Evolutionary conservation across 2,888 invertebrate species (phyloP).

Genomic region (Charanyca ferruginea): DNA sequence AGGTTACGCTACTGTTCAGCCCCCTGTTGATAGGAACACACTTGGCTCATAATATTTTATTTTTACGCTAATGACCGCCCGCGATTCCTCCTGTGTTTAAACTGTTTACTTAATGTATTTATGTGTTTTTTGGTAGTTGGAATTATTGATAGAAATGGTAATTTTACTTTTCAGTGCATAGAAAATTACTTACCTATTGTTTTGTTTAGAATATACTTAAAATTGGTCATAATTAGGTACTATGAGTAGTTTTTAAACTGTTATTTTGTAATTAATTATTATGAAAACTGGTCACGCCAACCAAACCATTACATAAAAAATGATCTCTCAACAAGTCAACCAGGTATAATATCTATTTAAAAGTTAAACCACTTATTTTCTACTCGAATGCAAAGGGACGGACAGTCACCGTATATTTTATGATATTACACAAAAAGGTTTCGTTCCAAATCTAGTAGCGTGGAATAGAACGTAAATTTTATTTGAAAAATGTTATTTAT

Average conservation of each 20-base stretch:
- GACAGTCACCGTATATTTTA: slow-evolving; percentile 31
- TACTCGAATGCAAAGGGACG: slow-evolving; percentile 27
- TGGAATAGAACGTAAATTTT: slow-evolving; percentile 53
- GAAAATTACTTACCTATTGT: not conserved
- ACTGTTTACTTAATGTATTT: slow-evolving; percentile 56
- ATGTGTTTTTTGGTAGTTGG: slow-evolving; percentile 40
- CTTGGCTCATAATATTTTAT: slow-evolving; percentile 75
- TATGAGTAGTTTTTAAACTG: too few relatives aligned
- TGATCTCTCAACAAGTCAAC: not conserved
- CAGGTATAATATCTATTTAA: not conserved
- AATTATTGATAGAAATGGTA: slow-evolving; percentile 1
- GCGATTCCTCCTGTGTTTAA: slow-evolving; percentile 55
- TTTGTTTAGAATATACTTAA: not conserved
- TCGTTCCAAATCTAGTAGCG: slow-evolving; percentile 49
- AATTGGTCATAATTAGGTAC: not conserved
- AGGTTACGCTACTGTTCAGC: slow-evolving; percentile 85
- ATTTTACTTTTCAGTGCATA: not conserved
- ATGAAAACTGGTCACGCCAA: not conserved
- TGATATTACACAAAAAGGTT: slow-evolving; percentile 37
- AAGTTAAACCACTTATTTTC: slow-evolving; percentile 30
- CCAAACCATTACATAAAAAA: not conserved
- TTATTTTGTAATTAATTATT: not conserved
- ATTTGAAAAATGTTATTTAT: slow-evolving; percentile 12
- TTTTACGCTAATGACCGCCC: slow-evolving; percentile 70
- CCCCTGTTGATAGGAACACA: slow-evolving; percentile 83